Evolutionary conservation across 2,888 invertebrate species (phyloP).

Genomic region (Dasysyrphus tricinctus): DNA sequence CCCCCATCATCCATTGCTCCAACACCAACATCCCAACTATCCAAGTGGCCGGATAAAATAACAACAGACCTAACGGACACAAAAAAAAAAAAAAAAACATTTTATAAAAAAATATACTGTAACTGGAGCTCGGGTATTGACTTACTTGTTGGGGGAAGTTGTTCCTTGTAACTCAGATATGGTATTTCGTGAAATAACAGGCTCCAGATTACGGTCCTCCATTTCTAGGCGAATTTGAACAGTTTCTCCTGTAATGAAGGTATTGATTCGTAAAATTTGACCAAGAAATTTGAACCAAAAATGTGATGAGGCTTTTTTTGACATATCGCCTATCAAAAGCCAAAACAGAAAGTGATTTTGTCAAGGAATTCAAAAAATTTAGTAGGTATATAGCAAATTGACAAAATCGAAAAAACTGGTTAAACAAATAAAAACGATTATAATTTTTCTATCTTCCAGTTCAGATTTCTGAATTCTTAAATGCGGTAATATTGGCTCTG

Average conservation of each 20-base stretch:
- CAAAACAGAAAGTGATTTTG: too few relatives aligned
- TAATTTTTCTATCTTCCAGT: too few relatives aligned
- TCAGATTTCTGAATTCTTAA: too few relatives aligned
- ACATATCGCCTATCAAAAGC: too few relatives aligned
- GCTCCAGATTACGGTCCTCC: conserved; percentile 85
- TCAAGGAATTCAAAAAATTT: too few relatives aligned
- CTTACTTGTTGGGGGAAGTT: conserved; percentile 79
- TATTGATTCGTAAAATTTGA: background rate
- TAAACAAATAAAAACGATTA: too few relatives aligned
- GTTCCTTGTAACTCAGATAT: conserved; percentile 88
- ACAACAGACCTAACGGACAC: conserved; percentile 86
- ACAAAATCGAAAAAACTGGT: too few relatives aligned
- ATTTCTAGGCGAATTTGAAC: conserved; percentile 87
- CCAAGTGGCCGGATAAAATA: conserved; percentile 92
- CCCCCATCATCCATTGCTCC: conserved; percentile 95
- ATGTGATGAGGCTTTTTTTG: too few relatives aligned
- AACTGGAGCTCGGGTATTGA: background rate
- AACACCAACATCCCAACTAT: conserved; percentile 94
- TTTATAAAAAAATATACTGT: background rate
- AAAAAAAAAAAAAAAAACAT: conserved; percentile 63
- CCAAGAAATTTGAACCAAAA: too few relatives aligned
- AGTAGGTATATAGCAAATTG: too few relatives aligned
- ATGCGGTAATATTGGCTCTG: too few relatives aligned
- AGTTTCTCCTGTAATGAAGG: conserved; percentile 81
- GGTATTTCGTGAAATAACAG: conserved; percentile 88